These are phyloP conservation scores for Calidris pygmaea DNA, from an alignment of 2,113 vertebrate genomes.

Conservation along the genomic window DNA sequence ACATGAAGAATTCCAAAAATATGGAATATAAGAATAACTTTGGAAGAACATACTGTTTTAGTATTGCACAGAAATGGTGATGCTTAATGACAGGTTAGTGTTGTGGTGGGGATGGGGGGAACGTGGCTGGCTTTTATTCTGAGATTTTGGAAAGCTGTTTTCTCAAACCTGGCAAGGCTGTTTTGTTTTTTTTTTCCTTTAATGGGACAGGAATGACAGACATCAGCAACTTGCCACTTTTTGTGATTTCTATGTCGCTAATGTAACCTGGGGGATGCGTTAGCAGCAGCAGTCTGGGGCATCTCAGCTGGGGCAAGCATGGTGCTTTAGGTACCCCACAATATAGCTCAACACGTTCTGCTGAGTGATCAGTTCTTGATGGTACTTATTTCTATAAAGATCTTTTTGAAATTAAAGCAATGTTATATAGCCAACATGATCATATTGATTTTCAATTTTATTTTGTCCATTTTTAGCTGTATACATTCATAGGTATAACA, in stretches of 20 bases:
- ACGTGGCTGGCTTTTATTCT: not conserved
- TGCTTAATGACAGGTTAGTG: not conserved
- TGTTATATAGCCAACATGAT: not conserved
- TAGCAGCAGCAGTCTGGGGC: not conserved
- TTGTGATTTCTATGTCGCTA: not conserved
- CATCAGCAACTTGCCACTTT: not conserved
- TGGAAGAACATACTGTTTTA: not conserved
- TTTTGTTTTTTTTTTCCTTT: not conserved
- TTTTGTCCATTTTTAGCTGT: not conserved
- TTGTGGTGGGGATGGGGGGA: not conserved
- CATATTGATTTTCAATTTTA: not conserved
- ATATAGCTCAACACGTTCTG: not conserved
- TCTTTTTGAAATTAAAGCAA: not conserved
- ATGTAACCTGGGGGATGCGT: not conserved
- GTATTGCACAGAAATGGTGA: not conserved
- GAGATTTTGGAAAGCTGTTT: not conserved
- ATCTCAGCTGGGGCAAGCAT: not conserved
- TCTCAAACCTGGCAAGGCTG: not conserved
- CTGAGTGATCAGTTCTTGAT: not conserved
- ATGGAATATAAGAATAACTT: not conserved
- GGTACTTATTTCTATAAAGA: not conserved
- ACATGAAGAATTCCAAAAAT: not conserved
- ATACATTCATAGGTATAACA: not conserved
- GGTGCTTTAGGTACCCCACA: not conserved
- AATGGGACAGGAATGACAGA: not conserved